Percentiles rank a stretch among this genome's conserved stretches.
These are phyloP conservation scores for Calliopsis andreniformis DNA, from an alignment of 1,140 invertebrate species.

Conservation along the genomic window DNA sequence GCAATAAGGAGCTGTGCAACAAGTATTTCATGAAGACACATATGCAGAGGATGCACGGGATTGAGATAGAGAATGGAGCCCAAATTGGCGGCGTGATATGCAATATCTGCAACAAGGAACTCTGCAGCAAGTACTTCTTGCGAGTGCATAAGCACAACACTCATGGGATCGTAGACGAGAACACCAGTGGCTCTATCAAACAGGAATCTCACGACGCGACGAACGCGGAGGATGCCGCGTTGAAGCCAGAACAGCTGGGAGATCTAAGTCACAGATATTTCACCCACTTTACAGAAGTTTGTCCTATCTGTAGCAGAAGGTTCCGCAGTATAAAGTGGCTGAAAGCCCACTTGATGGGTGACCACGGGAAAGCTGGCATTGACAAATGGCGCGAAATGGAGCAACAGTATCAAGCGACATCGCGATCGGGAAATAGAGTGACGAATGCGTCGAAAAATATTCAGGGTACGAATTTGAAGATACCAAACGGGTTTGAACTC, in stretches of 20 bases:
- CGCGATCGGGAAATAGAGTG: slow-evolving; percentile 50
- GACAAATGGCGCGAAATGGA: slow-evolving; percentile 88
- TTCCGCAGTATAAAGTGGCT: slow-evolving; percentile 95
- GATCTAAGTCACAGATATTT: slow-evolving; percentile 86
- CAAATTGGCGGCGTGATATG: slow-evolving; percentile 96
- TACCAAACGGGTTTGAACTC: slow-evolving; percentile 83
- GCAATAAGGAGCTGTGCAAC: slow-evolving; percentile 99
- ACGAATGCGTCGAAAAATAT: slow-evolving; percentile 56
- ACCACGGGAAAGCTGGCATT: slow-evolving; percentile 89
- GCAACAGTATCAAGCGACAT: slow-evolving; percentile 78
- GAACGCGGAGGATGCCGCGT: slow-evolving; percentile 79
- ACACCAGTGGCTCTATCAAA: slow-evolving; percentile 66
- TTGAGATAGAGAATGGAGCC: slow-evolving; percentile 95
- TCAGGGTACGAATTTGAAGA: slow-evolving; percentile 83
- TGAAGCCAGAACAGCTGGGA: slow-evolving; percentile 82
- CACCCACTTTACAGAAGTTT: slow-evolving; percentile 89
- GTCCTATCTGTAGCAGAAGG: slow-evolving; percentile 92
- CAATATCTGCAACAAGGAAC: slow-evolving; percentile 98
- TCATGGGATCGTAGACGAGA: slow-evolving; percentile 94
- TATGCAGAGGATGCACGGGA: slow-evolving; percentile 99
- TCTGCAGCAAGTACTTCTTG: slow-evolving; percentile 98
- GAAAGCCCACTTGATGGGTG: slow-evolving; percentile 92
- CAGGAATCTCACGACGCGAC: slow-evolving; percentile 63
- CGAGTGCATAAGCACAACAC: slow-evolving; percentile 98
- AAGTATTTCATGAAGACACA: slow-evolving; percentile 99